Percentiles rank a stretch among this genome's conserved stretches.
Conservation (phyloP, 2,113 vertebrate genomes). For the Equus quagga region DNA sequence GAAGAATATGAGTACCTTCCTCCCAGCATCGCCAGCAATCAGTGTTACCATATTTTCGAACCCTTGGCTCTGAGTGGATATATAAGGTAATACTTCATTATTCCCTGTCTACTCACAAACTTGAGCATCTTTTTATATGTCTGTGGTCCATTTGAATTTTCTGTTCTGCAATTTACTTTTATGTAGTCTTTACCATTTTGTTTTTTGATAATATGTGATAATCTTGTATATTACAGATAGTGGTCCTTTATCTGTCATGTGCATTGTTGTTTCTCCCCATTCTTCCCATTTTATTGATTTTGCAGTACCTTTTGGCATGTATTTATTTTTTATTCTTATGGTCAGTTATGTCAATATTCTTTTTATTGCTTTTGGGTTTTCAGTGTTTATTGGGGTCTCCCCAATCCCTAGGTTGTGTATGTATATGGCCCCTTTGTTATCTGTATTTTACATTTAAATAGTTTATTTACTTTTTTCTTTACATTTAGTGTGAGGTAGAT, state of each 20-base stretch:
- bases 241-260: not conserved
- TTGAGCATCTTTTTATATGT: not conserved
- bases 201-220: not conserved
- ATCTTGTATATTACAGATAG: not conserved
- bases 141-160: not conserved
- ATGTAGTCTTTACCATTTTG: not conserved
- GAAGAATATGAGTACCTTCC: not conserved
- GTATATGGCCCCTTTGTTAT: not conserved
- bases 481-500: not conserved
- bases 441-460: not conserved
- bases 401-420: not conserved
- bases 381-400: not conserved
- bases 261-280: not conserved
- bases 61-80: not conserved
- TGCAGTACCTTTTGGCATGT: not conserved
- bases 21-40: not conserved
- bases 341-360: not conserved
- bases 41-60: not conserved
- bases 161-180: not conserved
- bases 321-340: not conserved
- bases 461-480: not conserved
- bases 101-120: not conserved
- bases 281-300: not conserved
- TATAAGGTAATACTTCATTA: not conserved
- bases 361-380: not conserved